Percentiles rank a stretch among this genome's conserved stretches.
Conservation (phyloP, 1,140 invertebrate species). For the Thalassaphorura encarpata region DNA sequence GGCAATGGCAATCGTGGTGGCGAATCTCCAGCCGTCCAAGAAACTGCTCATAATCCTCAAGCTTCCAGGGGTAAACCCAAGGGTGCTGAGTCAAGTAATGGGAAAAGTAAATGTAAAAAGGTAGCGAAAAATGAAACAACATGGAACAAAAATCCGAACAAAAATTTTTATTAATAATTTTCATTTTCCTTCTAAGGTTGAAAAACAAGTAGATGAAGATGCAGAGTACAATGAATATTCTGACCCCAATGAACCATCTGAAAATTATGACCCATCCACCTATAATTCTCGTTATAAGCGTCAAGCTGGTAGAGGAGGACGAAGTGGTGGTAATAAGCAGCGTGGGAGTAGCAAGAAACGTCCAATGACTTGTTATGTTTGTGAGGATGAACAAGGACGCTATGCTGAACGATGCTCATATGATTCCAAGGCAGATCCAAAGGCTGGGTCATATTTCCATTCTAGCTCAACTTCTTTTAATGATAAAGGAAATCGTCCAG, state of each 20-base stretch:
- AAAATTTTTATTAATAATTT: too few relatives aligned
- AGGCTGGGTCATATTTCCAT: slow-evolving; percentile 21
- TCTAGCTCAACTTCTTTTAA: slow-evolving; percentile 26
- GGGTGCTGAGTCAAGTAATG: slow-evolving; percentile 6
- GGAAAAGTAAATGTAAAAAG: slow-evolving; percentile 28
- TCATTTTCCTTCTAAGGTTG: slow-evolving; percentile 19
- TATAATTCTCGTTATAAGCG: slow-evolving; percentile 27
- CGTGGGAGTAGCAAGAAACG: slow-evolving; percentile 5
- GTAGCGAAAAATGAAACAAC: slow-evolving; percentile 1
- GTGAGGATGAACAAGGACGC: slow-evolving; percentile 30
- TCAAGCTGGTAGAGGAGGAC: slow-evolving; percentile 16
- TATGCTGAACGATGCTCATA: slow-evolving; percentile 30
- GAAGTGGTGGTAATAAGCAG: neutral
- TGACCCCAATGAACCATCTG: slow-evolving; percentile 17
- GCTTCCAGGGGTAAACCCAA: neutral
- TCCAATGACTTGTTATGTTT: slow-evolving; percentile 32
- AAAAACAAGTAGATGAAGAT: slow-evolving; percentile 24
- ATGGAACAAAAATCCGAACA: too few relatives aligned
- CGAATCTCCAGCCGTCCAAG: slow-evolving; percentile 8
- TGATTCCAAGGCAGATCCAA: slow-evolving; percentile 28
- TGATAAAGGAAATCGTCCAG: slow-evolving; percentile 21
- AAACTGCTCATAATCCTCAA: slow-evolving; percentile 13
- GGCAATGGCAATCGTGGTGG: neutral
- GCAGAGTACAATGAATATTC: slow-evolving; percentile 16
- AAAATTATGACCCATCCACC: slow-evolving; percentile 25